A percentile compares a stretch with the other conserved stretches of the same genome.
phyloP scores from a whole-genome alignment of 2,888 invertebrate genomes.

The Chrysolina oricalcia region DNA sequence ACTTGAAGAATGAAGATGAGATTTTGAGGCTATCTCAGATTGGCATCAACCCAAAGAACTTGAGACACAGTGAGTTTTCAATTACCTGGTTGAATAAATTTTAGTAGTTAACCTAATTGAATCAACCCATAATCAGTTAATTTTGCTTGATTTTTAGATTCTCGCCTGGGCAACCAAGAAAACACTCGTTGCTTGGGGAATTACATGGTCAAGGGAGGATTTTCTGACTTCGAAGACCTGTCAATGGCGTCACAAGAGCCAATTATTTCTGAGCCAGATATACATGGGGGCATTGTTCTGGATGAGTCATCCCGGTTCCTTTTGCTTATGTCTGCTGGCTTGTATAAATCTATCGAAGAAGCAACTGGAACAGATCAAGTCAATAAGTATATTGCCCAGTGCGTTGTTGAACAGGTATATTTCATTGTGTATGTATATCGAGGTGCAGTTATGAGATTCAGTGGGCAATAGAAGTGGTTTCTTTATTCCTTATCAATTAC shows the following conservation, averaged over 20 bases:
- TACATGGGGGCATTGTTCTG: conserved; percentile 85
- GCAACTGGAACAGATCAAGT: conserved; percentile 85
- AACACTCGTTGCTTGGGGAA: conserved; percentile 92
- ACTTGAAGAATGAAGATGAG: conserved; percentile 89
- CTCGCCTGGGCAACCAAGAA: conserved; percentile 84
- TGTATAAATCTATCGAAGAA: conserved; percentile 89
- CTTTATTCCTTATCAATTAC: neutral
- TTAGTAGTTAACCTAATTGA: too few relatives aligned
- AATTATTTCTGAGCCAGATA: conserved; percentile 88
- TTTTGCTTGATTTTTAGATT: conserved; percentile 71
- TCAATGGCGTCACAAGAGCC: conserved; percentile 83
- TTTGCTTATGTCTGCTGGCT: conserved; percentile 88
- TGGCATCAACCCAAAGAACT: conserved; percentile 81
- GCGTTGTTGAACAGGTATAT: conserved; percentile 83
- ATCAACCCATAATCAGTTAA: neutral
- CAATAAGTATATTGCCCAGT: conserved; percentile 85
- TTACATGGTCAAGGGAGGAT: conserved; percentile 89
- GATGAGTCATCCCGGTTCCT: conserved; percentile 89
- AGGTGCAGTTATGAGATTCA: too few relatives aligned
- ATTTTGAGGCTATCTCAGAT: conserved; percentile 83
- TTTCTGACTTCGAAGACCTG: conserved; percentile 86
- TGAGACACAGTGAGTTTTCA: conserved; percentile 76
- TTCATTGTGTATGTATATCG: too few relatives aligned
- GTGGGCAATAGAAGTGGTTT: too few relatives aligned
- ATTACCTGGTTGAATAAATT: too few relatives aligned